Conservation (phyloP, 2,888 invertebrate species). For the Stenoptilia bipunctidactyla region DNA sequence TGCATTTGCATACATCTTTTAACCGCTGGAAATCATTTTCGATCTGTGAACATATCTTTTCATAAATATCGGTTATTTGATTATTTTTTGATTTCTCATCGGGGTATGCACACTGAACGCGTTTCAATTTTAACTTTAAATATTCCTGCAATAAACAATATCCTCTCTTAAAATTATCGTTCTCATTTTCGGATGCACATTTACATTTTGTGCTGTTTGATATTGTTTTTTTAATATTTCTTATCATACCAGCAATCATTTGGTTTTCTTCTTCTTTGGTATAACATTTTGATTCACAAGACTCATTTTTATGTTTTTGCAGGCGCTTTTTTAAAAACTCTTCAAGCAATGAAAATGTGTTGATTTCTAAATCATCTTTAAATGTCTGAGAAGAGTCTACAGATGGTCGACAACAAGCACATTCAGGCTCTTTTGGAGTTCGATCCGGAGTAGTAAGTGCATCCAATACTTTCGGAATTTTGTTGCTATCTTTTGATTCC, state of each 20-base stretch:
- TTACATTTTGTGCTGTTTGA: constrained; percentile 30
- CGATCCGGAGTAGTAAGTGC: too few relatives aligned
- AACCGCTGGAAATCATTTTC: constrained; percentile 50
- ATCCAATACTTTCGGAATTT: too few relatives aligned
- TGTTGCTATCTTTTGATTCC: too few relatives aligned
- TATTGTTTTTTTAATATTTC: constrained; percentile 44
- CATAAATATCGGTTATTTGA: constrained; percentile 33
- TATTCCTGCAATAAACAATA: constrained; percentile 53
- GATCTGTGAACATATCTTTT: constrained; percentile 42
- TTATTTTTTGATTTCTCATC: constrained; percentile 21
- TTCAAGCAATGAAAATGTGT: constrained; percentile 45
- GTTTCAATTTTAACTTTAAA: constrained; percentile 50
- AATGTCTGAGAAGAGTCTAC: too few relatives aligned
- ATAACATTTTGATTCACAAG: constrained; percentile 29
- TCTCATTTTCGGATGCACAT: constrained; percentile 29
- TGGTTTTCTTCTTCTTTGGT: constrained; percentile 34
- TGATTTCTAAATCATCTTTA: constrained; percentile 41
- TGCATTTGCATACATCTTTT: constrained; percentile 32
- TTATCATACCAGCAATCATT: constrained; percentile 31
- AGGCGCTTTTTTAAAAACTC: constrained; percentile 44
- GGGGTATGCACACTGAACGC: constrained; percentile 38
- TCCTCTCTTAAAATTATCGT: constrained; percentile 49
- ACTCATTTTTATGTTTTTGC: constrained; percentile 27
- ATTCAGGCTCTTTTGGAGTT: constrained; percentile 15
- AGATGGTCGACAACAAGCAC: constrained; percentile 39